Conservation (phyloP, 1,140 invertebrate genomes). For the Macrotrachela quadricornifera region DNA sequence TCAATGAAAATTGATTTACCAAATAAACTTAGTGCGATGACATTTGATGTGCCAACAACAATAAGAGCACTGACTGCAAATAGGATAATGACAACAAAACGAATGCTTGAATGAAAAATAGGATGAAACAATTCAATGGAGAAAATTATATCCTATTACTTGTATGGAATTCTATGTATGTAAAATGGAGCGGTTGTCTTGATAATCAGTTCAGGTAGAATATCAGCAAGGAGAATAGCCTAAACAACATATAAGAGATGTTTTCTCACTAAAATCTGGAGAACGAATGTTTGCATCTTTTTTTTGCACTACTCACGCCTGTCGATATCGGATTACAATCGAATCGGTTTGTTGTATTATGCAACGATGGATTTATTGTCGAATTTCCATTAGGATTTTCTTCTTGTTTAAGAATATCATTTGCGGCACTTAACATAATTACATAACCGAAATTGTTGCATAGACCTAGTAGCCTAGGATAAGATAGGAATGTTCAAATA, state of each 20-base stretch:
- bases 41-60: conserved; percentile 5
- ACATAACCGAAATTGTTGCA: conserved; percentile 74
- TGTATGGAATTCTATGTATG: conserved; percentile 19
- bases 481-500: no score
- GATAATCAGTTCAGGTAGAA: conserved; percentile 49
- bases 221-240: conserved; percentile 57
- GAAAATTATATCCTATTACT: conserved; percentile 1
- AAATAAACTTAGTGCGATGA: no score
- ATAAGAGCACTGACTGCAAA: conserved; percentile 6
- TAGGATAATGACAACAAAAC: conserved; percentile 8
- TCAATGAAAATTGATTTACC: background rate
- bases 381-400: conserved; percentile 9
- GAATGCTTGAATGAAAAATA: background rate
- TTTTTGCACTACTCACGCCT: conserved; percentile 24
- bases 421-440: conserved; percentile 61
- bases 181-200: conserved; percentile 54
- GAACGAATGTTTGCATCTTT: no score
- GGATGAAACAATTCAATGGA: background rate
- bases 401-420: conserved; percentile 45
- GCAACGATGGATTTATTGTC: background rate
- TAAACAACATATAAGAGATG: no score
- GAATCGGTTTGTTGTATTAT: conserved; percentile 1
- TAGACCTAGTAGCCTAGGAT: conserved; percentile 49
- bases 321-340: conserved; percentile 52
- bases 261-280: no score